A percentile compares a stretch with the other conserved stretches of the same genome.
phyloP scores from a whole-genome alignment of 2,113 vertebrate species.

The Tupaia chinensis region DNA sequence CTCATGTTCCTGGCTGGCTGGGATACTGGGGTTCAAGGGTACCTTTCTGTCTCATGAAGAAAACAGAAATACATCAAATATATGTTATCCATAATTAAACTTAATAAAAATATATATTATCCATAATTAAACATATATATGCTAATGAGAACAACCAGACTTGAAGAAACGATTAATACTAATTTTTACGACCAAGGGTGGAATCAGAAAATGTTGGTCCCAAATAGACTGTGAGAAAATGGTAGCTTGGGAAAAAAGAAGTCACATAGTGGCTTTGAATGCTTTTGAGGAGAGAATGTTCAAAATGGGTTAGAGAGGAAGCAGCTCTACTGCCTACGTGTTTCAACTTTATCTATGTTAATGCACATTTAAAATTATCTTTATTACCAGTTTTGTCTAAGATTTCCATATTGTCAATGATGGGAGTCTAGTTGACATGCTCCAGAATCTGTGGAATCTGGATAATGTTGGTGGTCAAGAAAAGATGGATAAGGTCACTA shows the following conservation, averaged over 20 bases:
- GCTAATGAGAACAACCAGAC: neutral
- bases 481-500: neutral
- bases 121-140: slow-evolving; percentile 10
- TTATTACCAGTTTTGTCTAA: neutral
- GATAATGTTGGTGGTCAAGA: neutral
- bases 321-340: too few species aligned
- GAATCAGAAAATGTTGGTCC: neutral
- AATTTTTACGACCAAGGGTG: neutral
- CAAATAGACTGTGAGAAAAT: neutral
- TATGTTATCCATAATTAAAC: too few species aligned
- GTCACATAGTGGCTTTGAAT: too few species aligned
- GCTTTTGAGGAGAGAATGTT: neutral
- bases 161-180: neutral
- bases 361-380: neutral
- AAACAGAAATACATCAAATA: too few species aligned
- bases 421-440: neutral
- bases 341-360: neutral
- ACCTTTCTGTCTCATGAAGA: too few species aligned
- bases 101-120: neutral
- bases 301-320: neutral
- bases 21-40: too few species aligned
- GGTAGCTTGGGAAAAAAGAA: neutral
- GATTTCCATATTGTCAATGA: neutral
- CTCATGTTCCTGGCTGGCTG: too few species aligned
- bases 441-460: neutral